A percentile compares a stretch with the other conserved stretches of the same genome.
Evolutionary conservation across 2,797 vertebrate species (phyloP).

Genomic region (Eupleurogrammus muticus): DNA sequence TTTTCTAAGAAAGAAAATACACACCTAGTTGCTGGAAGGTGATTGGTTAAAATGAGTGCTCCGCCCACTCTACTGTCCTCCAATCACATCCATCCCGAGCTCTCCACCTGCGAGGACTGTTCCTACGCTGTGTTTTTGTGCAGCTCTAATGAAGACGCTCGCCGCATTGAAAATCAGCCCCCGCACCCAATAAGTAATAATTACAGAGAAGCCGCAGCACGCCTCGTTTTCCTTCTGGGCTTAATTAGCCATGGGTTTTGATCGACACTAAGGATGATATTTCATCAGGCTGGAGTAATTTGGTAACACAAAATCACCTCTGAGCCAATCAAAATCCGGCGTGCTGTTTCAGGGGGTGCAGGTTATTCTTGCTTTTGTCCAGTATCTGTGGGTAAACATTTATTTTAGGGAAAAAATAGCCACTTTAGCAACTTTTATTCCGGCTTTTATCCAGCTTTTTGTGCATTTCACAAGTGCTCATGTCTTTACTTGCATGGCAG

Average conservation of each 20-base stretch:
- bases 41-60: not conserved
- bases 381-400: constrained; percentile 11
- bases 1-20: too few relatives aligned
- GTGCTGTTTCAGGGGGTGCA: not conserved
- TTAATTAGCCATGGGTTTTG: constrained; percentile 39
- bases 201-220: constrained; percentile 28
- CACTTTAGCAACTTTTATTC: not conserved
- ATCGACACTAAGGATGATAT: constrained; percentile 35
- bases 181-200: constrained; percentile 43
- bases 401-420: not conserved
- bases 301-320: constrained; percentile 27
- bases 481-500: constrained; percentile 12
- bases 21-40: not conserved
- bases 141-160: constrained; percentile 10
- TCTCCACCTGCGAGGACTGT: not conserved
- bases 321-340: constrained; percentile 24
- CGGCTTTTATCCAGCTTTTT: constrained; percentile 12
- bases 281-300: constrained; percentile 44
- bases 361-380: constrained; percentile 2
- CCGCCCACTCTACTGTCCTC: not conserved
- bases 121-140: not conserved
- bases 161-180: not conserved
- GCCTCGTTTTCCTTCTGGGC: constrained; percentile 25
- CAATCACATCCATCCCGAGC: constrained; percentile 16
- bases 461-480: not conserved